Evolutionary conservation across 2,113 vertebrate genomes (phyloP).

Genomic region (Elachura formosa): DNA sequence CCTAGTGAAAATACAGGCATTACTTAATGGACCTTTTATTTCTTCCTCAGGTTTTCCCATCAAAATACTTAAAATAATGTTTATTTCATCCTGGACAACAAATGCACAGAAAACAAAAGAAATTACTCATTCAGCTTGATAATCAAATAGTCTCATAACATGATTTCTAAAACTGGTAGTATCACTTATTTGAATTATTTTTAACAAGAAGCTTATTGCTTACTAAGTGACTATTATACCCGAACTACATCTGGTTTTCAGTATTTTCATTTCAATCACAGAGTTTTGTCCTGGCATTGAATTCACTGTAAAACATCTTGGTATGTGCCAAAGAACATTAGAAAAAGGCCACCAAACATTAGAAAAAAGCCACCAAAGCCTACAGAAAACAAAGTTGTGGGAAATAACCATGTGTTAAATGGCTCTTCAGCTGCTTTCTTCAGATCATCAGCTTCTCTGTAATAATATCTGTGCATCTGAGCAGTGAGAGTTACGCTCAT

Average conservation of each 20-base stretch:
- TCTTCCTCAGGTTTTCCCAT: not conserved
- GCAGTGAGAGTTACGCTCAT: not conserved
- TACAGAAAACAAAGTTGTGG: not conserved
- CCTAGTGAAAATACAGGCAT: constrained; percentile 19
- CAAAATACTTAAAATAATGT: not conserved
- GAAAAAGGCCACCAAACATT: too few relatives aligned
- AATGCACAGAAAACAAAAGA: not conserved
- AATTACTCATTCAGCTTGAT: not conserved
- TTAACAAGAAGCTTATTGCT: not conserved
- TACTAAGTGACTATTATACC: not conserved
- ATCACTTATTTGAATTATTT: not conserved
- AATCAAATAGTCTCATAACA: not conserved
- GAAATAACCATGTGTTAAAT: not conserved
- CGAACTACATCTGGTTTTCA: not conserved
- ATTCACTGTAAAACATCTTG: not conserved
- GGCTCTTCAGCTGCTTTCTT: not conserved
- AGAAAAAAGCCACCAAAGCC: rapidly evolving
- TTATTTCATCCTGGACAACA: not conserved
- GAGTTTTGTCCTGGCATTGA: not conserved
- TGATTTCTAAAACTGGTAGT: not conserved
- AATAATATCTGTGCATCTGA: not conserved
- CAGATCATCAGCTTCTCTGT: not conserved
- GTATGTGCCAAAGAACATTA: not conserved
- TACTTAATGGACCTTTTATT: constrained; percentile 11
- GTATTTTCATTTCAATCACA: not conserved